phyloP scores from a whole-genome alignment of 2,113 vertebrate genomes.

The Thomomys bottae region DNA sequence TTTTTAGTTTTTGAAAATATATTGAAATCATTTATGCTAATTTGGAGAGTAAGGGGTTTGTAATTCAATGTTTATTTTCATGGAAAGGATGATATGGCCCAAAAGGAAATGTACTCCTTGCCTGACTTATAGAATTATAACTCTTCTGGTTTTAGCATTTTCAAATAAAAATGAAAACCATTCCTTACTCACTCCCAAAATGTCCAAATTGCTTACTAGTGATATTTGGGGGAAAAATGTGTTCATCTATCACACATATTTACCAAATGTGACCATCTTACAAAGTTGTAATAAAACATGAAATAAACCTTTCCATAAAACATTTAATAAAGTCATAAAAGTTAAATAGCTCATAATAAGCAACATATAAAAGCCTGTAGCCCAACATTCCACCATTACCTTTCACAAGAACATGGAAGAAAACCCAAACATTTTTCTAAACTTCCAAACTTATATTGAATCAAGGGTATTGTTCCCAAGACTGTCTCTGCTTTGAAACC shows the following conservation, averaged over 20 bases:
- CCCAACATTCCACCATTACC: constrained; percentile 46
- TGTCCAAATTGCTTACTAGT: constrained; percentile 44
- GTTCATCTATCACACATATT: constrained; percentile 46
- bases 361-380: constrained; percentile 60
- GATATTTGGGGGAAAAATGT: constrained; percentile 44
- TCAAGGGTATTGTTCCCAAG: constrained; percentile 28
- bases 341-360: constrained; percentile 62
- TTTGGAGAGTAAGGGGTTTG: not conserved
- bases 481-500: constrained; percentile 34
- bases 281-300: constrained; percentile 49
- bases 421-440: constrained; percentile 41
- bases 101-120: no score
- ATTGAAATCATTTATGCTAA: not conserved
- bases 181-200: not conserved
- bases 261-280: constrained; percentile 40
- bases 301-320: constrained; percentile 75
- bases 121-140: no score
- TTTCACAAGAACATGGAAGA: constrained; percentile 55
- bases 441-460: constrained; percentile 17
- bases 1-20: constrained; percentile 39
- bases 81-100: not conserved
- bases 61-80: constrained; percentile 9
- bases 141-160: no score
- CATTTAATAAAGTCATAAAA: constrained; percentile 75
- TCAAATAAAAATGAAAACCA: not conserved